Evolutionary conservation across 2,888 invertebrate genomes (phyloP).

Genomic region (Macroteleia sp.): DNA sequence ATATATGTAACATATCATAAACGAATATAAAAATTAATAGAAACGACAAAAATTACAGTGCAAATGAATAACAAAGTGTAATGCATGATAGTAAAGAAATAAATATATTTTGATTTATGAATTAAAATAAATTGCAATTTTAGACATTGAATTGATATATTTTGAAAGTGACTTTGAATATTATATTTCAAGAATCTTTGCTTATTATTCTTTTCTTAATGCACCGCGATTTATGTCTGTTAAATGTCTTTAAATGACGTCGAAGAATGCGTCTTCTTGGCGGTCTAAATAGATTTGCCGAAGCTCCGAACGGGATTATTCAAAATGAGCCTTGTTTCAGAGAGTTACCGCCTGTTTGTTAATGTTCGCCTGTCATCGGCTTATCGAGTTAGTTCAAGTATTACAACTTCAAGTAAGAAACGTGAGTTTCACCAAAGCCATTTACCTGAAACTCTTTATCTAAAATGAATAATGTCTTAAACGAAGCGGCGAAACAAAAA

Average conservation of each 20-base stretch:
- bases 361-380: conserved; percentile 39
- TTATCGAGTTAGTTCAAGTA: conserved; percentile 29
- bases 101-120: no score
- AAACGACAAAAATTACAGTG: no score
- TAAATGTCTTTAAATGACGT: conserved; percentile 18
- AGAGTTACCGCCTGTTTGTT: conserved; percentile 39
- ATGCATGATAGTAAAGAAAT: no score
- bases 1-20: no score
- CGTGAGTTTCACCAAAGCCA: conserved; percentile 20
- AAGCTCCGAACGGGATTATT: conserved; percentile 39
- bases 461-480: conserved; percentile 17
- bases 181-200: no score
- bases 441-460: conserved; percentile 19
- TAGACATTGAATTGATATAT: no score
- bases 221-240: conserved; percentile 12
- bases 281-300: conserved; percentile 48
- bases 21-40: no score
- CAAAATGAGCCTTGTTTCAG: conserved; percentile 39
- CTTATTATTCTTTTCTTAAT: no score
- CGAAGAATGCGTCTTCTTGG: conserved; percentile 13
- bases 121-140: no score
- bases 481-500: conserved; percentile 10
- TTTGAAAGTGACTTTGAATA: no score
- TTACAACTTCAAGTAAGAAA: conserved; percentile 15
- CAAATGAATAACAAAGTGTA: no score